Conservation (phyloP, 1,140 invertebrate genomes). For the Drosophila tani region DNA sequence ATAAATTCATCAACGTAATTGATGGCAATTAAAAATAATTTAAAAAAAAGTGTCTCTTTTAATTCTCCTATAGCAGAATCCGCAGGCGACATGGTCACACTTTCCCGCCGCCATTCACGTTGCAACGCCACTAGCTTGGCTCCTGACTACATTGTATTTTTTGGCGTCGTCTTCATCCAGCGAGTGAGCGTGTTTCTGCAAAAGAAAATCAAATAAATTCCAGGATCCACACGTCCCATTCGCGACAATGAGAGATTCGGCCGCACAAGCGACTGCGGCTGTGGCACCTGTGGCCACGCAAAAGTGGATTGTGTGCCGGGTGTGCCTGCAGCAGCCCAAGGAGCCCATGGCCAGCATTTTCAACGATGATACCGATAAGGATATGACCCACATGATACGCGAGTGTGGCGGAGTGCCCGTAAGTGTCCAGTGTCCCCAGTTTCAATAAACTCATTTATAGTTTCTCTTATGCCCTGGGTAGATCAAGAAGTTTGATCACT, state of each 20-base stretch:
- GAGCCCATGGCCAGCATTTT: slow-evolving; percentile 78
- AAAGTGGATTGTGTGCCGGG: slow-evolving; percentile 80
- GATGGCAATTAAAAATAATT: no score
- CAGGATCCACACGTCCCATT: background rate
- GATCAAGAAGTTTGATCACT: slow-evolving; percentile 82
- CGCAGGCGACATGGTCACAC: background rate
- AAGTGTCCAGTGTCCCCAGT: slow-evolving; percentile 33
- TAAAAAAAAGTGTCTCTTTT: no score
- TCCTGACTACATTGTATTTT: slow-evolving; percentile 35
- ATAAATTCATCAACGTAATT: no score
- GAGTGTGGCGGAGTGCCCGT: slow-evolving; percentile 81
- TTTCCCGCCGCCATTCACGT: slow-evolving; percentile 34
- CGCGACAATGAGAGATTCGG: slow-evolving; percentile 52
- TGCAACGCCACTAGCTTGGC: slow-evolving; percentile 48
- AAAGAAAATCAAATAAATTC: background rate
- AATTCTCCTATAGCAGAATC: no score
- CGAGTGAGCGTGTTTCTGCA: slow-evolving; percentile 27
- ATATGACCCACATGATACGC: slow-evolving; percentile 79
- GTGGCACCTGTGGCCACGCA: slow-evolving; percentile 52
- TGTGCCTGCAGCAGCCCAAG: slow-evolving; percentile 78
- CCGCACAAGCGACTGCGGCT: slow-evolving; percentile 17
- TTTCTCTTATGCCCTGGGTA: background rate
- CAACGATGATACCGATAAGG: slow-evolving; percentile 75
- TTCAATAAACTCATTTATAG: background rate
- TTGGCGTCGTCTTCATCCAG: slow-evolving; percentile 34